A percentile compares a stretch with the other conserved stretches of the same genome.
Evolutionary conservation across 2,113 vertebrate species (phyloP).

Genomic region (Ciconia boyciana): DNA sequence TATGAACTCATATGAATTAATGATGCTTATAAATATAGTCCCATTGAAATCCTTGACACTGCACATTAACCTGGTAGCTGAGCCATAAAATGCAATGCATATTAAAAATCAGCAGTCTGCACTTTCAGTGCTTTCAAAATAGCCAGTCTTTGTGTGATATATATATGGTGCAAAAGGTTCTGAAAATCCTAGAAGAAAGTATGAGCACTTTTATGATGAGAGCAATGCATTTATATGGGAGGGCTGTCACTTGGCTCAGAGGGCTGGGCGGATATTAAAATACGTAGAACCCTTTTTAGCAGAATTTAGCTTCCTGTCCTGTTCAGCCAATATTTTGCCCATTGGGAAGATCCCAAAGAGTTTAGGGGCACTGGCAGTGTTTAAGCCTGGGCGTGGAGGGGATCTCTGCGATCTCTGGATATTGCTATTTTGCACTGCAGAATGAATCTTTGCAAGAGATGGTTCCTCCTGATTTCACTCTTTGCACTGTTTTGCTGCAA

Average conservation of each 20-base stretch:
- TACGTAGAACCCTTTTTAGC: accelerated
- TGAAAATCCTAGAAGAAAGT: not conserved
- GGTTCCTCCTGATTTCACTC: not conserved
- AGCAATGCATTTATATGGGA: not conserved
- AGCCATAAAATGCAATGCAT: not conserved
- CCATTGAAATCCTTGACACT: not conserved
- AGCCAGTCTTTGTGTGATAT: not conserved
- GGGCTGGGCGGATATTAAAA: not conserved
- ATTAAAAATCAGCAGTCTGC: not conserved
- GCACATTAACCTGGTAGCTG: not conserved
- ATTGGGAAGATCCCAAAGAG: not conserved
- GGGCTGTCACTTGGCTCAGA: not conserved
- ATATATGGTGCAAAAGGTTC: not conserved
- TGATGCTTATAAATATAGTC: not conserved
- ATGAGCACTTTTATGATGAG: not conserved
- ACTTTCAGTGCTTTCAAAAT: not conserved
- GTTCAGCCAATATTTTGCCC: not conserved
- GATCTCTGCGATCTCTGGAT: not conserved
- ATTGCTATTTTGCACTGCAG: not conserved
- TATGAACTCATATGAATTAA: not conserved
- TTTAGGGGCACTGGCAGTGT: not conserved
- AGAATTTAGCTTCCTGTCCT: not conserved
- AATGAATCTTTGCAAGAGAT: not conserved
- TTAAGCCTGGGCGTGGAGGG: no score
- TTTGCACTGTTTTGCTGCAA: not conserved